phyloP scores from a whole-genome alignment of 2,888 invertebrate species.

The Scaptomyza tumidula region DNA sequence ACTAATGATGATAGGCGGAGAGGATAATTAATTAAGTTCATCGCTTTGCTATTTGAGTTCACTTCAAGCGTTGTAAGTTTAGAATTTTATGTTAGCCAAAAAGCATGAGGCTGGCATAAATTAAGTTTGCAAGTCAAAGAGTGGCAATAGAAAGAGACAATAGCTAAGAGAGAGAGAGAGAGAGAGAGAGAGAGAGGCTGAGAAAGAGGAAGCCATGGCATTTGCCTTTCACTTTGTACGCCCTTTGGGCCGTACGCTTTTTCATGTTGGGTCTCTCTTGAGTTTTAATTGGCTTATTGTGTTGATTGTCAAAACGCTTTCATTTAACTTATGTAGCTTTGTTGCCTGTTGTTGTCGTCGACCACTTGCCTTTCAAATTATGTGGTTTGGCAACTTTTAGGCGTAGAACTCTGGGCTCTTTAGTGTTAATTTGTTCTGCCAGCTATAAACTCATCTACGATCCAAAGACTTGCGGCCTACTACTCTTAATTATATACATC shows the following conservation, averaged over 20 bases:
- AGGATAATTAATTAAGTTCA: neutral
- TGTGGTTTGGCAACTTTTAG: slow-evolving; percentile 38
- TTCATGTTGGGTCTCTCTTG: slow-evolving; percentile 45
- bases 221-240: slow-evolving; percentile 30
- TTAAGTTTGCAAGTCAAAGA: slow-evolving; percentile 48
- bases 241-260: slow-evolving; percentile 25
- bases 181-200: too few species aligned
- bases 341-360: slow-evolving; percentile 17
- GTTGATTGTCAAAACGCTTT: slow-evolving; percentile 51
- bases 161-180: neutral
- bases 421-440: slow-evolving; percentile 14
- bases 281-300: slow-evolving; percentile 76
- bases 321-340: slow-evolving; percentile 23
- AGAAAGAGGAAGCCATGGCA: neutral
- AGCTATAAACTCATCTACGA: slow-evolving; percentile 11
- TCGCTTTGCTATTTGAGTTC: slow-evolving; percentile 18
- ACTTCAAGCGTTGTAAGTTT: slow-evolving; percentile 36
- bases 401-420: slow-evolving; percentile 2
- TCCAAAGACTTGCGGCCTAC: slow-evolving; percentile 36
- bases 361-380: slow-evolving; percentile 29
- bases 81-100: slow-evolving; percentile 22
- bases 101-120: slow-evolving; percentile 52
- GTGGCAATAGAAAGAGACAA: neutral
- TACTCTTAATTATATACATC: neutral
- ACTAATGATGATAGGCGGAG: neutral